Percentiles rank a stretch among this genome's conserved stretches.
These are phyloP conservation scores for Penelope pileata DNA, from an alignment of 2,113 vertebrate species.

Conservation along the genomic window DNA sequence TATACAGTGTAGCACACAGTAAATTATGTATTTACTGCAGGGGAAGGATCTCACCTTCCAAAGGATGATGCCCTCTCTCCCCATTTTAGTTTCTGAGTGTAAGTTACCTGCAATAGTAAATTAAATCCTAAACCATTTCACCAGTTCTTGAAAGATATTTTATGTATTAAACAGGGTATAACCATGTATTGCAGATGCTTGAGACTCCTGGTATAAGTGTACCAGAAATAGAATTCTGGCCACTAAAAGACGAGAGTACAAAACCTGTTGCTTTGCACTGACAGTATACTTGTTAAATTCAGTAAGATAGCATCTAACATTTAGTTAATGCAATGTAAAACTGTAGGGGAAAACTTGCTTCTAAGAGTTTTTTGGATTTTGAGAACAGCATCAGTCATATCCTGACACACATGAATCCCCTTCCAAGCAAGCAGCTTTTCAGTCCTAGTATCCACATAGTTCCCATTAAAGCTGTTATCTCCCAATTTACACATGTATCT, in stretches of 20 bases:
- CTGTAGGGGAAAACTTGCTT: not conserved
- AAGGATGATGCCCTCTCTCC: not conserved
- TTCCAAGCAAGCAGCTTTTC: not conserved
- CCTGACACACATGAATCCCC: not conserved
- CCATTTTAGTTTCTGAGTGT: not conserved
- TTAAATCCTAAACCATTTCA: not conserved
- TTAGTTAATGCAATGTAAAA: not conserved
- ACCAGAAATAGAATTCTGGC: not conserved
- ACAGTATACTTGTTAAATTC: not conserved
- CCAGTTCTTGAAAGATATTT: not conserved
- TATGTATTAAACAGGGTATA: not conserved
- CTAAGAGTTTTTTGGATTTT: not conserved
- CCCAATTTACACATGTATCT: not conserved
- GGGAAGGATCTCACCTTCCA: not conserved
- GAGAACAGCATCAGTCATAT: not conserved
- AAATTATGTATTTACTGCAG: not conserved
- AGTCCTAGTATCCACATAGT: not conserved
- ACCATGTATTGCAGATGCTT: not conserved
- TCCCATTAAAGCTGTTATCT: not conserved
- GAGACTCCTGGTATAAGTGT: not conserved
- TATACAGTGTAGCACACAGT: not conserved
- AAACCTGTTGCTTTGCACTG: no score
- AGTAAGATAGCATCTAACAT: not conserved
- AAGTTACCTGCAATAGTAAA: not conserved
- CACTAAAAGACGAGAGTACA: not conserved